Conservation (phyloP, 2,888 invertebrate genomes). For the Proisotoma minuta region DNA sequence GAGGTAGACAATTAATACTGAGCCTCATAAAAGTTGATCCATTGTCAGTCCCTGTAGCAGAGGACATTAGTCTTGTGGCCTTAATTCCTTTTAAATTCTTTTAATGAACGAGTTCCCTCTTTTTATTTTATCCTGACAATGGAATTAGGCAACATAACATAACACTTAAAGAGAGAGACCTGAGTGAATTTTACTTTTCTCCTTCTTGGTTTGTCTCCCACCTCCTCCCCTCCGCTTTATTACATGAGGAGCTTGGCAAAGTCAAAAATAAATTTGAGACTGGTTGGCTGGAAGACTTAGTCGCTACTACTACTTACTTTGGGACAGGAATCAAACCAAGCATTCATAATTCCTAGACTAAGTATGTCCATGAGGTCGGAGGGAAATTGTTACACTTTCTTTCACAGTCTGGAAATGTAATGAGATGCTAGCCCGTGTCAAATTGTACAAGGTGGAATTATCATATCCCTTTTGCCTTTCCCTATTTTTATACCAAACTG, state of each 20-base stretch:
- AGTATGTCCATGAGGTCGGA: neutral
- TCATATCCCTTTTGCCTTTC: no score
- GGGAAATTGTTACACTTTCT: no score
- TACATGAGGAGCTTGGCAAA: neutral
- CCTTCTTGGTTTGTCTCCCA: neutral
- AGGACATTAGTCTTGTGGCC: constrained; percentile 42
- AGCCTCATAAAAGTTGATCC: constrained; percentile 47
- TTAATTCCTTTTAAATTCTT: constrained; percentile 48
- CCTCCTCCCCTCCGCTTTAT: neutral
- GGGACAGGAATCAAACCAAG: neutral
- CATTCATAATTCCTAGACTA: constrained; percentile 5
- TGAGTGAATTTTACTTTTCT: neutral
- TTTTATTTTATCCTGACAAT: constrained; percentile 39
- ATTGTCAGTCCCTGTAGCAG: constrained; percentile 42
- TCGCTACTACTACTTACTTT: no score
- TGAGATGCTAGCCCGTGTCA: no score
- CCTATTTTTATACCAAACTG: no score
- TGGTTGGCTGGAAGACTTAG: neutral
- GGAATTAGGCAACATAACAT: neutral
- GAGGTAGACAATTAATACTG: constrained; percentile 46
- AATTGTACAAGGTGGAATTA: no score
- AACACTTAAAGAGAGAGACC: neutral
- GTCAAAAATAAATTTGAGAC: neutral
- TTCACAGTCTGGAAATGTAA: neutral
- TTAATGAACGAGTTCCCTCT: constrained; percentile 47